Evolutionary conservation across 2,888 invertebrate genomes (phyloP), one percentile per base, ranked within the genome.

Genomic region (Dascillus cervinus): DNA sequence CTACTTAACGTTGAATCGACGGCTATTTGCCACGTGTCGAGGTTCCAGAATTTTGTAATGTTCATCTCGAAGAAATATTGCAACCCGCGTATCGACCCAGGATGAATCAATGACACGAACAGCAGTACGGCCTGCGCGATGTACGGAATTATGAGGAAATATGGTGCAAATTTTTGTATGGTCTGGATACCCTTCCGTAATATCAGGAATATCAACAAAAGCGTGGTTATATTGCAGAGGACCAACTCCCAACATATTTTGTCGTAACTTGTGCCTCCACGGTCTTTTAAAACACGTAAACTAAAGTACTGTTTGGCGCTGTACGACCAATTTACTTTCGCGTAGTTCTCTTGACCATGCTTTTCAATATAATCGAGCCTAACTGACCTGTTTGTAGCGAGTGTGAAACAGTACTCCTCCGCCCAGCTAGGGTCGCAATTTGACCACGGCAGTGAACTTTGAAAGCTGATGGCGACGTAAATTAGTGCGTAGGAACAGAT

Each of bases 351-450:
- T 13, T 19, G 9, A 5, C 28, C 26, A 10, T 23, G 14, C 23
- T 27, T 28, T 14, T 13, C 11, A 3, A 13, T 4, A 11, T 28
- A 33, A 15, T 15, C 20, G 9, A 17, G 21, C 13, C 14, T 13
- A 6, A 19, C 13, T 6, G 28, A 28, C 12, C 12, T 13, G 13
- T 33, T 33, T 8, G 12, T 27, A 11, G 12, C 33, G 13, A 28
- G 24, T 4, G 36, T 39, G 26, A 14, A 37, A 25, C 42, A 42
- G 13, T 42, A 37, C 11, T 32, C 23, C 13, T 14, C 15, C 5
- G 36, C 33, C 42, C 42, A 42, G 3, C 5, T 10, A 3, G 28
- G 32, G 15, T 42, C 34, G 13, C 42, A 42, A 4, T 31, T 26
- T 17, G 29, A 29, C 42, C 39, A 39, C 11, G 30, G 25, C 5